Percentiles rank a stretch among this genome's conserved stretches.
Conservation (phyloP, 1,140 invertebrate species). For the Carcinoscorpius rotundicauda region DNA sequence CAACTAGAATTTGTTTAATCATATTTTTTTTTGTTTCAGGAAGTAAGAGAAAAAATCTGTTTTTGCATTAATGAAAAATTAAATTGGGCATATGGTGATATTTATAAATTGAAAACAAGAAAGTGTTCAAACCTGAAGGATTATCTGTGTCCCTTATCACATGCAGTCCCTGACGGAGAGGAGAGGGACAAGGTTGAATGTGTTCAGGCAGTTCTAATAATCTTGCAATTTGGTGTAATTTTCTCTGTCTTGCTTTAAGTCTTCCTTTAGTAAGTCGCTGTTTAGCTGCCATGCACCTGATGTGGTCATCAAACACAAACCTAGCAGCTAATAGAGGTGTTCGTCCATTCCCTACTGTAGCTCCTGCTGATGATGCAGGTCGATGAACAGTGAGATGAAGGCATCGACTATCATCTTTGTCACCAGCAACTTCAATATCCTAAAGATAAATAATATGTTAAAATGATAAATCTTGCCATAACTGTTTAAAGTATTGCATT, state of each 20-base stretch:
- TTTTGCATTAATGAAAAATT: too few relatives aligned
- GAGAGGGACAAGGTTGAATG: constrained; percentile 43
- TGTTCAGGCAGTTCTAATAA: constrained; percentile 65
- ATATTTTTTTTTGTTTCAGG: too few relatives aligned
- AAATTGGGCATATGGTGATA: background rate
- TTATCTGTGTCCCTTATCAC: constrained; percentile 22
- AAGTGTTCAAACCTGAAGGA: constrained; percentile 1
- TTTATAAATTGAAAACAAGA: background rate
- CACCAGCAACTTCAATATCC: constrained; percentile 61
- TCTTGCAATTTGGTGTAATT: constrained; percentile 87
- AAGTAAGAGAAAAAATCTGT: too few relatives aligned
- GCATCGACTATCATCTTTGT: constrained; percentile 93
- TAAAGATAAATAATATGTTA: constrained; percentile 26
- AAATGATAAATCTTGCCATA: constrained; percentile 30
- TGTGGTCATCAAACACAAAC: constrained; percentile 98
- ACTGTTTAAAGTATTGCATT: constrained; percentile 10
- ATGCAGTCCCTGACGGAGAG: constrained; percentile 35
- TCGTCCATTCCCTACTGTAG: constrained; percentile 6
- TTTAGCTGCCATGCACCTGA: constrained; percentile 55
- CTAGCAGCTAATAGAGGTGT: constrained; percentile 56
- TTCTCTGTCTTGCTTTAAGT: constrained; percentile 85
- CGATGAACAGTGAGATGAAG: constrained; percentile 89
- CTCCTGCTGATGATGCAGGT: constrained; percentile 45
- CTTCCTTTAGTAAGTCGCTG: constrained; percentile 68
- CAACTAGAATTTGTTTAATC: too few relatives aligned